phyloP scores from a whole-genome alignment of 2,797 vertebrate genomes.

The Spinus olivaceus region DNA sequence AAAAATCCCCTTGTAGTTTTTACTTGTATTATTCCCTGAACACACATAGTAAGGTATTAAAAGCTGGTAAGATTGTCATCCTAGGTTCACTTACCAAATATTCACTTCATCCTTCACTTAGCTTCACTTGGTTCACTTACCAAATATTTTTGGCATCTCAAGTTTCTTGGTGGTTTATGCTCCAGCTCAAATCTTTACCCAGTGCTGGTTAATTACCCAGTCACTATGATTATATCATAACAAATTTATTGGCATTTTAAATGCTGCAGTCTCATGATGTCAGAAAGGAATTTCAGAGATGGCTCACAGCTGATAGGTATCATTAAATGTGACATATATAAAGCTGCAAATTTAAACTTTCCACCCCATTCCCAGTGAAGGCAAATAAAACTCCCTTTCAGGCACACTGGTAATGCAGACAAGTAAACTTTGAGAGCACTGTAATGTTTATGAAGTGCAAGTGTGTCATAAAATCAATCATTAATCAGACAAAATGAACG shows the following conservation, averaged over 20 bases:
- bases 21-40: slow-evolving; percentile 51
- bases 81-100: slow-evolving; percentile 34
- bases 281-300: slow-evolving; percentile 60
- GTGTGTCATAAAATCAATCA: background rate
- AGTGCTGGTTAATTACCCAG: slow-evolving; percentile 61
- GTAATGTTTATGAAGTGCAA: background rate
- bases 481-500: background rate
- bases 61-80: slow-evolving; percentile 40
- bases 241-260: slow-evolving; percentile 65
- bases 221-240: slow-evolving; percentile 58
- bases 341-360: slow-evolving; percentile 36
- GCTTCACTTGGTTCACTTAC: background rate
- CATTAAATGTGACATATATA: slow-evolving; percentile 57
- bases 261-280: slow-evolving; percentile 17
- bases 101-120: background rate
- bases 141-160: slow-evolving; percentile 55
- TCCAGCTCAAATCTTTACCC: slow-evolving; percentile 33
- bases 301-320: slow-evolving; percentile 42
- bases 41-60: slow-evolving; percentile 50
- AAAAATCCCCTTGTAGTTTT: background rate
- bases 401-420: background rate
- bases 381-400: background rate
- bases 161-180: slow-evolving; percentile 62
- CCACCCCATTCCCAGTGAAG: background rate
- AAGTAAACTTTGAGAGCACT: background rate